Evolutionary conservation across 2,113 vertebrate genomes (phyloP).

Genomic region (Platysteira castanea): DNA sequence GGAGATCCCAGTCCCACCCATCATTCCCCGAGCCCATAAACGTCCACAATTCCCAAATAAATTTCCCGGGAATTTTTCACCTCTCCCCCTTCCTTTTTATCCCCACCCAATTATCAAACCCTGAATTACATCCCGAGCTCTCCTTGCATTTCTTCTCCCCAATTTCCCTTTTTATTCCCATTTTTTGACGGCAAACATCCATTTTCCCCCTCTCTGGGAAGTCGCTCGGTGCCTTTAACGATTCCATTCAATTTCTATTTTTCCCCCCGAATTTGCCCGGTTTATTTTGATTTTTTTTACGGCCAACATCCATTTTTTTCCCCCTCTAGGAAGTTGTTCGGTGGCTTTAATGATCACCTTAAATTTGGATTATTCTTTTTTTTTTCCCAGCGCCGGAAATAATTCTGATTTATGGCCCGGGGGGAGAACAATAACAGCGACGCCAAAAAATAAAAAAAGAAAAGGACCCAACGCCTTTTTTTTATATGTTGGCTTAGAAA

Average conservation of each 20-base stretch:
- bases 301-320: neutral
- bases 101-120: conserved; percentile 29
- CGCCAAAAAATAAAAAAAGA: neutral
- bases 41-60: neutral
- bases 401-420: conserved; percentile 69
- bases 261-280: rapidly evolving
- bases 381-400: neutral
- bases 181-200: conserved; percentile 33
- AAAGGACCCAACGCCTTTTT: conserved; percentile 41
- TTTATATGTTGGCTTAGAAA: conserved; percentile 61
- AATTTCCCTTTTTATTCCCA: neutral
- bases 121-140: neutral
- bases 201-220: neutral
- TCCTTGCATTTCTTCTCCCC: neutral
- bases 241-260: conserved; percentile 36
- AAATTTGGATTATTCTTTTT: conserved; percentile 60
- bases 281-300: neutral
- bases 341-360: conserved; percentile 53
- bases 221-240: conserved; percentile 39
- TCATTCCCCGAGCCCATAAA: neutral
- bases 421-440: conserved; percentile 63
- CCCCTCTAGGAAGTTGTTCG: conserved; percentile 26
- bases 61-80: conserved; percentile 20
- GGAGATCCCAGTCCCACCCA: neutral
- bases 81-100: neutral